Base-by-base conservation (phyloP, 1,140 invertebrate species). In the Ectropis grisescens region DNA sequence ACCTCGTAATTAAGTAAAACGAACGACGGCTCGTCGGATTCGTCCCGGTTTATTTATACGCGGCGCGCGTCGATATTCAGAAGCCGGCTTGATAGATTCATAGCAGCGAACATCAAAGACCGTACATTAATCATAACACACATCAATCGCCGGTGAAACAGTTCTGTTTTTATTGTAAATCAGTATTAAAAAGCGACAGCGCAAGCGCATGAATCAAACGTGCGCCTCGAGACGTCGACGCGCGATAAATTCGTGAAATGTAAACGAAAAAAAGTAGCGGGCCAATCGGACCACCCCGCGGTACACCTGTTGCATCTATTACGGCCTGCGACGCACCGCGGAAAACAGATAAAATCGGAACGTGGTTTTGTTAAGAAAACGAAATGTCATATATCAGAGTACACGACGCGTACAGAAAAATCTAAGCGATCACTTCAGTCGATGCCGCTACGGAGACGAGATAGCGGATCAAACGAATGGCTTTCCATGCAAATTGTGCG, bases 161-260 rank as follows among this genome's bases (percentile, higher is more conserved):
- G 50, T 66, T 69, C 58, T 70, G 61, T 74, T 81, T 78, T 81
- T 78, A 78, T 81, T 81, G 72, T 78, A 76, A 78, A 80, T 78
- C 69, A 72, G 70, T 68, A 71, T 76, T 72, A 76, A 78, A 78
- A 76, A 75, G 69, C 56, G 69, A 72, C 70, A 71, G 60, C 58
- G 60, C 56, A 50, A 57, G 66, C 55, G 55, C 54, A 75, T 76
- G 65, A 76, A 80, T 80, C 75, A 76, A 69, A 62, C 57, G 56
- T 44, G 41, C 67, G 58, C 69, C 59, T 69, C 57, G 47, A 67
- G 66, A 76, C 67, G 66, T 72, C 69, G 60, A 58, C 65, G 58
- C 45, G 60, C 62, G 64, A 66, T 78, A 67, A 68, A 78, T 72
- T 72, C 56, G 59, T 67, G 55, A 59, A 70, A 70, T 47, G 65